Evolutionary conservation across 2,797 vertebrate genomes (phyloP).

Genomic region (Squalus acanthias): DNA sequence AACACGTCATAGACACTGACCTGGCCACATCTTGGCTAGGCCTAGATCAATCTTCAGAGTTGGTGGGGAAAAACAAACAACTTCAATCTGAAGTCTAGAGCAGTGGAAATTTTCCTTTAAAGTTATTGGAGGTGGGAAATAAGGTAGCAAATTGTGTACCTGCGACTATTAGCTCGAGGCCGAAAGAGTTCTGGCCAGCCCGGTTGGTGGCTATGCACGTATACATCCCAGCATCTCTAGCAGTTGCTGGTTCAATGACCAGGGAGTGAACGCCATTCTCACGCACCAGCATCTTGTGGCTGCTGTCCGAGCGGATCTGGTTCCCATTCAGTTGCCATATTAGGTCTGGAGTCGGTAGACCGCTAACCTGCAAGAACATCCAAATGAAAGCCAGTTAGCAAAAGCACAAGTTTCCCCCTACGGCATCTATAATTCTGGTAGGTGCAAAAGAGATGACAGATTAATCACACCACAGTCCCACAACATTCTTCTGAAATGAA

Average conservation of each 20-base stretch:
- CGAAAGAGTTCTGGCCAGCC: constrained; percentile 93
- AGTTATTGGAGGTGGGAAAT: background rate
- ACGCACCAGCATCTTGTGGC: constrained; percentile 93
- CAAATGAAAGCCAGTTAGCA: constrained; percentile 38
- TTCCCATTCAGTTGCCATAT: constrained; percentile 90
- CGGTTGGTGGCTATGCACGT: constrained; percentile 89
- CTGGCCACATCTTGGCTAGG: background rate
- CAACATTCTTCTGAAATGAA: background rate
- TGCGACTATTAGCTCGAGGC: constrained; percentile 91
- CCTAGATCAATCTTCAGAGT: too few relatives aligned
- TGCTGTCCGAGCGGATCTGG: constrained; percentile 80
- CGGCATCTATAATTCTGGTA: constrained; percentile 44
- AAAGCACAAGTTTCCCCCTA: constrained; percentile 27
- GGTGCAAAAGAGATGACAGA: constrained; percentile 40
- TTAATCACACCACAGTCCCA: background rate
- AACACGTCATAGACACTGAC: background rate
- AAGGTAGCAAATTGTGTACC: constrained; percentile 56
- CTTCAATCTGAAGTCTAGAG: background rate
- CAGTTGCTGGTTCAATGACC: constrained; percentile 88
- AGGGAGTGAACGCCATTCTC: constrained; percentile 95
- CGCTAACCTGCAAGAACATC: constrained; percentile 74
- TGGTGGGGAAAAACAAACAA: too few relatives aligned
- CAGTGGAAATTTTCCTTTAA: background rate
- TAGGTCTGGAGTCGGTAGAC: constrained; percentile 88
- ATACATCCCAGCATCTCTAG: constrained; percentile 88